These are phyloP conservation scores for Gavia stellata DNA, from an alignment of 2,113 vertebrate species.

Conservation along the genomic window DNA sequence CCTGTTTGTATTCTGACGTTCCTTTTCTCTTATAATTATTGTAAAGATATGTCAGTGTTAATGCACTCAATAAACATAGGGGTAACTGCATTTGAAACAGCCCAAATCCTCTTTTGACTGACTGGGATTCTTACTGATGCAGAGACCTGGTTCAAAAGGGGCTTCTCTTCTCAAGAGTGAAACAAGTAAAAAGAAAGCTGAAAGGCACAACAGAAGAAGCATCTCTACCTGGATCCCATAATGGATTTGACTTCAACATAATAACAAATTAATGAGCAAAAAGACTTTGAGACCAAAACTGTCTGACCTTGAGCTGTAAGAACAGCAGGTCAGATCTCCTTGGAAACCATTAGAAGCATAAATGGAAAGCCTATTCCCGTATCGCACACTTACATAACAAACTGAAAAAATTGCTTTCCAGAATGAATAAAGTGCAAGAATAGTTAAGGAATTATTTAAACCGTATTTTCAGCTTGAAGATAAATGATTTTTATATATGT, in stretches of 20 bases:
- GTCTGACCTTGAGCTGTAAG: not conserved
- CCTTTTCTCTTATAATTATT: not conserved
- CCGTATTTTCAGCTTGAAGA: not conserved
- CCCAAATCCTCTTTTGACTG: not conserved
- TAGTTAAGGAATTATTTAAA: slow-evolving; percentile 30
- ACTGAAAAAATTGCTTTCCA: not conserved
- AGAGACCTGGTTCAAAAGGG: slow-evolving; percentile 34
- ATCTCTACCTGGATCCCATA: not conserved
- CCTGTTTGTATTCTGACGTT: not conserved
- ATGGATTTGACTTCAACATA: slow-evolving; percentile 29
- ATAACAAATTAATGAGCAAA: not conserved
- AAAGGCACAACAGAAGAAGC: slow-evolving; percentile 25
- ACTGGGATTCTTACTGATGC: not conserved
- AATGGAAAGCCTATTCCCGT: not conserved
- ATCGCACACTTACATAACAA: not conserved
- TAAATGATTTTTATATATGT: not conserved
- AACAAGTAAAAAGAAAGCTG: not conserved
- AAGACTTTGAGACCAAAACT: not conserved
- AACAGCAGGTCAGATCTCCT: not conserved
- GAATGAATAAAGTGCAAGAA: not conserved
- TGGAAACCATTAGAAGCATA: not conserved
- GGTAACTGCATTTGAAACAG: not conserved
- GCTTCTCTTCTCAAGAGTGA: not conserved
- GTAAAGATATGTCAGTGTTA: not conserved
- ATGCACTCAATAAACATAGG: not conserved